phyloP scores from a whole-genome alignment of 2,888 invertebrate species.

The Stegophylla sp. region DNA sequence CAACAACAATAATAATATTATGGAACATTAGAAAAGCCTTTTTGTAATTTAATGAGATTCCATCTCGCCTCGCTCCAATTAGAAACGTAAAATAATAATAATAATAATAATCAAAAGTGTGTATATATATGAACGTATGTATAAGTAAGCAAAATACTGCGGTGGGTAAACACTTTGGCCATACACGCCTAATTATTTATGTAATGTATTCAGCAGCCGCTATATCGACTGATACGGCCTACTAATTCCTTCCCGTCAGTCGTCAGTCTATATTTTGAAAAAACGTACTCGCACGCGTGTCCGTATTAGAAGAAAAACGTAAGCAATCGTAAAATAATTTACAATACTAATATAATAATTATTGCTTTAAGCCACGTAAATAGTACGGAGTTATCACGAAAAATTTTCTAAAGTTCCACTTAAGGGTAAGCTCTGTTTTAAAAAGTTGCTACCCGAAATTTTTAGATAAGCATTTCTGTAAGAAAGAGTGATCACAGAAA shows the following conservation, averaged over 20 bases:
- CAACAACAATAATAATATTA: too few species aligned
- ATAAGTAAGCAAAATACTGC: neutral
- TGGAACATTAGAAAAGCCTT: neutral
- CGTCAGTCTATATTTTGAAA: neutral
- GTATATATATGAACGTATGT: conserved; percentile 3
- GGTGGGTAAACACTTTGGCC: conserved; percentile 14
- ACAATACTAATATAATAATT: too few species aligned
- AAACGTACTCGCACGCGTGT: too few species aligned
- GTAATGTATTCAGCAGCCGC: conserved; percentile 3
- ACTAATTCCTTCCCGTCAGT: conserved; percentile 12
- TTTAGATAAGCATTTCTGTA: too few species aligned
- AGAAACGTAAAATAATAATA: neutral
- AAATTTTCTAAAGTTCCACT: too few species aligned
- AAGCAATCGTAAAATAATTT: too few species aligned
- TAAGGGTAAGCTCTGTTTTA: too few species aligned
- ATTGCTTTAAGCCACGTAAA: too few species aligned
- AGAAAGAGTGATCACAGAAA: too few species aligned
- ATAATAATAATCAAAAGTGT: neutral
- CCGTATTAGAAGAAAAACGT: too few species aligned
- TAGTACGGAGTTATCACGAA: too few species aligned
- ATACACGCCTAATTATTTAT: conserved; percentile 8
- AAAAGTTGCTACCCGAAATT: too few species aligned
- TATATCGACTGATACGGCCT: conserved; percentile 28
- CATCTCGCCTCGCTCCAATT: conserved; percentile 38
- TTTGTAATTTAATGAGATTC: conserved; percentile 38